These are phyloP conservation scores for Megalops cyprinoides DNA, from an alignment of 2,797 vertebrate species.

Conservation along the genomic window DNA sequence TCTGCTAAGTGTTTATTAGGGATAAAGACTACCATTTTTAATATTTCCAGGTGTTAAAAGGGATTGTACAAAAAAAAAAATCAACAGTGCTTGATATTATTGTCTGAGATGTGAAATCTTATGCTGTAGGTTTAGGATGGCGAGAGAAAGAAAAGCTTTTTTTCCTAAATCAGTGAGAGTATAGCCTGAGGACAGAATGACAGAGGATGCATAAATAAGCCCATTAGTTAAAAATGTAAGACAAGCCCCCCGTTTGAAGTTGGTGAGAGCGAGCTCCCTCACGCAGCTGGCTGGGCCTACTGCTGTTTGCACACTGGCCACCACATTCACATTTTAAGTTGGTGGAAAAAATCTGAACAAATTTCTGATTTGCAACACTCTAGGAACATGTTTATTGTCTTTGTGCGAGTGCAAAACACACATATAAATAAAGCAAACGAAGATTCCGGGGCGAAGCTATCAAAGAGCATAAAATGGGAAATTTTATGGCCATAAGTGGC, in stretches of 20 bases:
- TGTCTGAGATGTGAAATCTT: constrained; percentile 61
- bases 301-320: constrained; percentile 65
- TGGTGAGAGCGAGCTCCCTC: constrained; percentile 70
- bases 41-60: not conserved
- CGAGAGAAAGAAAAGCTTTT: constrained; percentile 63
- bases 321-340: constrained; percentile 79
- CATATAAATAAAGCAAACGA: constrained; percentile 93
- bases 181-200: constrained; percentile 72
- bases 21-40: constrained; percentile 41
- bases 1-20: constrained; percentile 41
- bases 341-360: constrained; percentile 88
- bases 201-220: constrained; percentile 78
- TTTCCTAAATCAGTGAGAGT: constrained; percentile 58
- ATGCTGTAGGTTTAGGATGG: constrained; percentile 54
- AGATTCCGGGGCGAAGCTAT: constrained; percentile 86
- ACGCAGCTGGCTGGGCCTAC: constrained; percentile 77
- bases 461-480: constrained; percentile 98
- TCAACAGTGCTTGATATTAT: constrained; percentile 52
- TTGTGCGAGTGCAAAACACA: constrained; percentile 77
- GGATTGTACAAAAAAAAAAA: not conserved
- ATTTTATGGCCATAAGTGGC: constrained; percentile 99
- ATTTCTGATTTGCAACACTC: constrained; percentile 99
- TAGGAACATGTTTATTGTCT: constrained; percentile 90
- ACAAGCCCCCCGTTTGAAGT: constrained; percentile 71
- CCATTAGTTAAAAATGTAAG: constrained; percentile 76